A percentile compares a stretch with the other conserved stretches of the same genome.
Conservation (phyloP, 2,797 vertebrate genomes). For the Etheostoma perlongum region DNA sequence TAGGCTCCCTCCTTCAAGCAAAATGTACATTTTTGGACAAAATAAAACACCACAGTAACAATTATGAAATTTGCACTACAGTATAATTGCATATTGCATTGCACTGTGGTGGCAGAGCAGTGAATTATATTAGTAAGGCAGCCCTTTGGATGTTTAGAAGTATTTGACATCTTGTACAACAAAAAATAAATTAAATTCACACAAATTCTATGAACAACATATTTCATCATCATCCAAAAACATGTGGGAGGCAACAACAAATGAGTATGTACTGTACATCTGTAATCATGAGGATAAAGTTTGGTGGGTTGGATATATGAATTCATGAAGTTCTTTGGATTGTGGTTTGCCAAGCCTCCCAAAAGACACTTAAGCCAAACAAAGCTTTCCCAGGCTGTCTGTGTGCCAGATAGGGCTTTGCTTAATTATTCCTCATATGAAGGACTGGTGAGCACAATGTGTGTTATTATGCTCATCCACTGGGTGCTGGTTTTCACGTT, state of each 20-base stretch:
- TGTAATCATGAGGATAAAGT: constrained; percentile 37
- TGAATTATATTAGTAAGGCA: constrained; percentile 36
- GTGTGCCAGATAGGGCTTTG: constrained; percentile 60
- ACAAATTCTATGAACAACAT: background rate
- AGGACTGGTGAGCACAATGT: constrained; percentile 51
- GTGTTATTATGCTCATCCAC: constrained; percentile 67
- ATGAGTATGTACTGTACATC: background rate
- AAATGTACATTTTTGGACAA: constrained; percentile 59
- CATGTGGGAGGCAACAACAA: constrained; percentile 20
- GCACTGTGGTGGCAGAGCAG: constrained; percentile 22
- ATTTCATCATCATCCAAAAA: constrained; percentile 23
- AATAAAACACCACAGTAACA: constrained; percentile 54
- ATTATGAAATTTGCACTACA: constrained; percentile 35
- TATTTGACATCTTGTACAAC: constrained; percentile 24
- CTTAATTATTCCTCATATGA: constrained; percentile 68
- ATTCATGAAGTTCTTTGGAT: constrained; percentile 41
- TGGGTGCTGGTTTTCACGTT: constrained; percentile 62
- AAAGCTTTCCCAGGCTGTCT: constrained; percentile 62
- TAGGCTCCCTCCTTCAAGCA: constrained; percentile 25
- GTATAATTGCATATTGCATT: constrained; percentile 23
- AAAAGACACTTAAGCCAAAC: constrained; percentile 41
- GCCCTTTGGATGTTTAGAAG: constrained; percentile 8
- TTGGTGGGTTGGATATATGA: background rate
- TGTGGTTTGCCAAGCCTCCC: constrained; percentile 53
- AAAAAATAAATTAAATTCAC: background rate